phyloP scores from a whole-genome alignment of 2,888 invertebrate species.

The Lasioglossum zephyrum region DNA sequence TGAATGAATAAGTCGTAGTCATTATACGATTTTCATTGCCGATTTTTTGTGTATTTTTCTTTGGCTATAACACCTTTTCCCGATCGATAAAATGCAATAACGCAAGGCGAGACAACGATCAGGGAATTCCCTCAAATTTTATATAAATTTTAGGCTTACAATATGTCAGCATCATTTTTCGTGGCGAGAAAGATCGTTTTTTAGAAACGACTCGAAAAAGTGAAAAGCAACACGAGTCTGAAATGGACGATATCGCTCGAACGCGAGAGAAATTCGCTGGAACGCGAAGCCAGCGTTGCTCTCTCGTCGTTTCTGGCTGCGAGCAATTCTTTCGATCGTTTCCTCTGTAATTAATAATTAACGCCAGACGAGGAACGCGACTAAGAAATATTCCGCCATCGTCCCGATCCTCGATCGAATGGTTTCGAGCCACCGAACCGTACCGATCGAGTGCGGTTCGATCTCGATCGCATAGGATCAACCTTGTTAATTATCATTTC shows the following conservation, averaged over 20 bases:
- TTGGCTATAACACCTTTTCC: too few species aligned
- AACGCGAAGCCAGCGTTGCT: not conserved
- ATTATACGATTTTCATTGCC: not conserved
- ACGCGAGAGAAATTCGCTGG: not conserved
- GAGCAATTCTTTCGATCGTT: constrained; percentile 10
- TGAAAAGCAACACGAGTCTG: not conserved
- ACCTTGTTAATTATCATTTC: not conserved
- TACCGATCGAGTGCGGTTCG: not conserved
- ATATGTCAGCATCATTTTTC: not conserved
- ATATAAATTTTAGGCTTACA: too few species aligned
- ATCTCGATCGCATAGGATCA: not conserved
- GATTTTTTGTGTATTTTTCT: not conserved
- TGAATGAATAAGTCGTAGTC: not conserved
- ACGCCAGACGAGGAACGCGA: not conserved
- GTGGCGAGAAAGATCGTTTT: not conserved
- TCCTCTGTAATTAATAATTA: not conserved
- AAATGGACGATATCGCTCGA: not conserved
- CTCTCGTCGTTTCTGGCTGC: not conserved
- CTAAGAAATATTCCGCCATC: not conserved
- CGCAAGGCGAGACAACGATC: not conserved
- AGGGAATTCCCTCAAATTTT: not conserved
- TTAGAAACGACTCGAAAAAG: not conserved
- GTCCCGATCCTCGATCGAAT: not conserved
- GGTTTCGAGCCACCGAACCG: not conserved
- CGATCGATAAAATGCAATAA: too few species aligned